A percentile compares a stretch with the other conserved stretches of the same genome.
phyloP scores from a whole-genome alignment of 2,888 invertebrate species.

The Zele albiditarsus region DNA sequence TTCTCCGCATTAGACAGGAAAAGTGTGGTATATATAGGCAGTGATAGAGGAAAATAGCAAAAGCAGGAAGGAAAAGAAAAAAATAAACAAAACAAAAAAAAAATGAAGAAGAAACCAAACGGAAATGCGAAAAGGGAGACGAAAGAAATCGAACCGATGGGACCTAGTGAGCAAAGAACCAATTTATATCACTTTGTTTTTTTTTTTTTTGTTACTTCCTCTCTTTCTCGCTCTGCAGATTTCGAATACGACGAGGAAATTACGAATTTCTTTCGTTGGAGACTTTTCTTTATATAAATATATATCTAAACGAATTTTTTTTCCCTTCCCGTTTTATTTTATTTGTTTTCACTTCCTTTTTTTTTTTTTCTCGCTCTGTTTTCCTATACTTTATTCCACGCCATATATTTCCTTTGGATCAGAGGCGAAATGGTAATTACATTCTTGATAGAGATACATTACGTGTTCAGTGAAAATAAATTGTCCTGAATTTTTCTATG shows the following conservation, averaged over 20 bases:
- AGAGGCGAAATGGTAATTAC: slow-evolving; percentile 5
- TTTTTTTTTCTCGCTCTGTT: neutral
- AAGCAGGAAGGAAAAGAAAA: slow-evolving; percentile 11
- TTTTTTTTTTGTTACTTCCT: neutral
- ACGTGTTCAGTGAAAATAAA: neutral
- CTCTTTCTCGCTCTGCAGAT: neutral
- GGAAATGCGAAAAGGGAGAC: slow-evolving; percentile 3
- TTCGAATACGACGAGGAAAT: slow-evolving; percentile 14
- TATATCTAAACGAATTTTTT: neutral
- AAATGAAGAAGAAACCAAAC: neutral
- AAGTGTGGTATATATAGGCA: slow-evolving; percentile 4
- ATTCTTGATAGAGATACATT: slow-evolving; percentile 5
- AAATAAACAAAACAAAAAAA: neutral
- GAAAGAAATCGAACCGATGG: neutral
- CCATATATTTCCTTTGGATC: neutral
- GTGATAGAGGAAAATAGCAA: slow-evolving; percentile 13
- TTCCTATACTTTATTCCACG: neutral
- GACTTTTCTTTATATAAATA: slow-evolving; percentile 5
- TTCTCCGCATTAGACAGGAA: slow-evolving; percentile 26
- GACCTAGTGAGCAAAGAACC: slow-evolving; percentile 27
- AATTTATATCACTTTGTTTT: slow-evolving; percentile 36
- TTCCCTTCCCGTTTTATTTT: neutral
- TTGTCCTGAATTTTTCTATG: neutral
- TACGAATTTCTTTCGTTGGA: slow-evolving; percentile 9
- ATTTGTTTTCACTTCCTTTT: neutral